Percentiles rank a stretch among this genome's conserved stretches.
Conservation (phyloP, 2,888 invertebrate species). For the Dugesia japonica region DNA sequence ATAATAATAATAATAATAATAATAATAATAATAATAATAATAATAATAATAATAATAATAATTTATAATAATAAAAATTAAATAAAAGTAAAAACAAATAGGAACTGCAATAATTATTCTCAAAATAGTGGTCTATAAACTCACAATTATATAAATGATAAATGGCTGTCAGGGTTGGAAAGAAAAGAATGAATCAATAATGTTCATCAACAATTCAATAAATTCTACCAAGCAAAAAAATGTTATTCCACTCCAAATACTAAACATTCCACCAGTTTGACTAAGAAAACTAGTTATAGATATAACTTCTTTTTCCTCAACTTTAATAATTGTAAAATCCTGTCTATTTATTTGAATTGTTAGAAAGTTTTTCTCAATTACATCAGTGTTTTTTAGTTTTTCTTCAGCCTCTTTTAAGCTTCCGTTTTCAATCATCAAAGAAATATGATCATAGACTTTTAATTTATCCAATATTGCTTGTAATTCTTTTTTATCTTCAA, state of each 20-base stretch:
- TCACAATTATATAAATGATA: too few species aligned
- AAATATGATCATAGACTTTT: neutral
- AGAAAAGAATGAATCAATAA: neutral
- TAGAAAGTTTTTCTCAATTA: constrained; percentile 27
- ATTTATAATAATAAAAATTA: too few species aligned
- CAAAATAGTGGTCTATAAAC: too few species aligned
- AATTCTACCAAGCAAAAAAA: constrained; percentile 22
- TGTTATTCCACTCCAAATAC: constrained; percentile 25
- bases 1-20: too few species aligned
- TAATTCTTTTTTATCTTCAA: neutral
- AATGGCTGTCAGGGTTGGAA: neutral
- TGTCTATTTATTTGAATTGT: neutral
- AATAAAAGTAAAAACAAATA: too few species aligned
- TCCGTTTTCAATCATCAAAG: neutral
- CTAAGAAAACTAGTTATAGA: constrained; percentile 24
- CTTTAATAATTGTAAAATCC: constrained; percentile 23
- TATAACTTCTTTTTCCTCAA: constrained; percentile 29
- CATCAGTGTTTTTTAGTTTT: constrained; percentile 12
- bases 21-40: too few species aligned
- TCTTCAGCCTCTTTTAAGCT: neutral
- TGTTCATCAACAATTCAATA: constrained; percentile 5
- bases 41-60: too few species aligned
- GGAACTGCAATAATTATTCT: too few species aligned
- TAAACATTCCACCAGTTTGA: constrained; percentile 29
- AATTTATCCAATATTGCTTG: neutral